Base-by-base conservation (phyloP, 53 echinoderm and acorn worm species). In the Paracentrotus lividus region DNA sequence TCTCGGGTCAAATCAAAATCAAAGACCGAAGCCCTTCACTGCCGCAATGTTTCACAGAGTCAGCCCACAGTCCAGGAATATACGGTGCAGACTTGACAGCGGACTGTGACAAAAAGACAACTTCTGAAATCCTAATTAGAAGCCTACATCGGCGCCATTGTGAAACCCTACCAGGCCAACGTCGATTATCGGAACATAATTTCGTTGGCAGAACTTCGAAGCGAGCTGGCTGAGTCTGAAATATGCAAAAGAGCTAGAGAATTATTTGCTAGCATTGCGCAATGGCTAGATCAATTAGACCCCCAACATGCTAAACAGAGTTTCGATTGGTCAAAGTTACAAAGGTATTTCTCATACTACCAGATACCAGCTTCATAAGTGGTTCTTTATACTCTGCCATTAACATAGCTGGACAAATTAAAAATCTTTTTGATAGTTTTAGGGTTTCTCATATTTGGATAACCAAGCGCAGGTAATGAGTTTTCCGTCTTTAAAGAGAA, bases 251-350 rank as follows among this genome's bases (percentile, higher is more conserved):
- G 14, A 69, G 34, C 40, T 72, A 40, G 13, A 20, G 40, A 5
- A 31, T 31, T 26, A 20, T 36, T 26, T 16, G 12, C 15, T 16
- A 31, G 85, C 1, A 49, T 4, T 85, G 85, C 85, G 85, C 85
- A 85, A n/a, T 85, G 85, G n/a, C 49, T 51, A 85, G 85, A 8
- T 85, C 85, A 85, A 85, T 85, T 85, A 85, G 85, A 85, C 85
- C 85, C 85, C 85, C 85, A 49, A 85, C 85, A 49, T 85, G 85
- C 85, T 85, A 85, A 85, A 85, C 85, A 85, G 49, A 49, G 51
- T 13, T n/a, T 27, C 45, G 42, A 78, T 78, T 78, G 78, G 78
- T 45, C 5, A 6, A 78, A 42, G 78, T n/a, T n/a, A n/a, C n/a
- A n/a, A n/a, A n/a, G n/a, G n/a, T n/a, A n/a, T n/a, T n/a, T n/a